phyloP scores from a whole-genome alignment of 2,113 vertebrate genomes.

The Lynx canadensis region DNA sequence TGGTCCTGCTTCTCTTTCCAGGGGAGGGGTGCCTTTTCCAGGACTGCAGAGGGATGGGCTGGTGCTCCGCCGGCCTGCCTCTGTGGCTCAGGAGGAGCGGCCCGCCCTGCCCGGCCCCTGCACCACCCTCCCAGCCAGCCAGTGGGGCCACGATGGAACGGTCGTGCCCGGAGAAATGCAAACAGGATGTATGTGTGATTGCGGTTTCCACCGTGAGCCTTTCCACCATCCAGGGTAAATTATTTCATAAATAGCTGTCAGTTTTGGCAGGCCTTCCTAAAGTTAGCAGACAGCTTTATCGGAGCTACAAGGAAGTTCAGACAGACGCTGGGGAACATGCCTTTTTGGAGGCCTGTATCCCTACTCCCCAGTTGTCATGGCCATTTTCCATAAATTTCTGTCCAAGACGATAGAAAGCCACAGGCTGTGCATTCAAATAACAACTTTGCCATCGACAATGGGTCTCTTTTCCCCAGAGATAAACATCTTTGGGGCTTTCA shows the following conservation, averaged over 20 bases:
- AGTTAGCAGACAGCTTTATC: slow-evolving; percentile 64
- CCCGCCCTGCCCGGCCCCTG: not conserved
- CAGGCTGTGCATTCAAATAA: not conserved
- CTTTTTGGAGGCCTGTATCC: not conserved
- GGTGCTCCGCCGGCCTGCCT: not conserved
- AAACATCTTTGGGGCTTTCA: not conserved
- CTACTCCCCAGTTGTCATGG: not conserved
- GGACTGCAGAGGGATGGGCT: not conserved
- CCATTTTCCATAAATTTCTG: not conserved
- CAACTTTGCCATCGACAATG: not conserved
- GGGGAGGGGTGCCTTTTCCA: not conserved
- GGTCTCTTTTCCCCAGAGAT: not conserved
- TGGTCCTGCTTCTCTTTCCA: not conserved
- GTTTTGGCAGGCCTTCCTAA: slow-evolving; percentile 30
- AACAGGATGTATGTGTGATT: slow-evolving; percentile 39
- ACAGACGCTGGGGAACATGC: not conserved
- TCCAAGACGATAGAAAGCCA: not conserved
- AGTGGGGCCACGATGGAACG: not conserved
- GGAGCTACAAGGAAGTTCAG: not conserved
- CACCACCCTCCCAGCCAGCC: not conserved
- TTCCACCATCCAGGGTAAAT: not conserved
- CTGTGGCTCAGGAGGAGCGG: not conserved
- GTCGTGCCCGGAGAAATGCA: slow-evolving; percentile 43
- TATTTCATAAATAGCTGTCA: slow-evolving; percentile 51
- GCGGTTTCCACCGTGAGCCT: not conserved